A percentile compares a stretch with the other conserved stretches of the same genome.
These are phyloP conservation scores for Rhinoderma darwinii DNA, from an alignment of 2,113 vertebrate species.

Conservation along the genomic window DNA sequence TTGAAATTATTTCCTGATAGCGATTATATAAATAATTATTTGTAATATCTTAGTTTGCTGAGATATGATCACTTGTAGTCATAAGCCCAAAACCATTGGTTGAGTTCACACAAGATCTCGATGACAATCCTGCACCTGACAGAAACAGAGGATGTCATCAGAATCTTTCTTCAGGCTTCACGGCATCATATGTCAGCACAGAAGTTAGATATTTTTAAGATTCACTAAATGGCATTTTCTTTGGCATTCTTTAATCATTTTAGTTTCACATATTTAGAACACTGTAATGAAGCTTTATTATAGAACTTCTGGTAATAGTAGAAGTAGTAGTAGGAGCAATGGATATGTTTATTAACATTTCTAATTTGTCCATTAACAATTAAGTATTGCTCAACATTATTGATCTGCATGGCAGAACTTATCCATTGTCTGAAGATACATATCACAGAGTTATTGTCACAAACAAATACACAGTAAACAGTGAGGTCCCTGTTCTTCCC, in stretches of 20 bases:
- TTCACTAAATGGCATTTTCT: too few relatives aligned
- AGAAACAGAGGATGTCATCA: background rate
- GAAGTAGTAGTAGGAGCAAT: too few relatives aligned
- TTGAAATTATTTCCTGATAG: background rate
- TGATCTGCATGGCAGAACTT: background rate
- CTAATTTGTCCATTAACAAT: background rate
- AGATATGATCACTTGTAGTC: background rate
- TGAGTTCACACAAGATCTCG: background rate
- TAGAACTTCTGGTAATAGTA: too few relatives aligned
- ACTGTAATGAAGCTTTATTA: too few relatives aligned
- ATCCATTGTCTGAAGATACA: background rate
- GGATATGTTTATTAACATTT: background rate
- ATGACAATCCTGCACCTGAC: background rate
- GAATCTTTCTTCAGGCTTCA: background rate
- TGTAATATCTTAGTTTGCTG: background rate
- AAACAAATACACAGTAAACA: too few relatives aligned
- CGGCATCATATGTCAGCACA: background rate
- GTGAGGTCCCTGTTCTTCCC: too few relatives aligned
- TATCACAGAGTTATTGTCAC: too few relatives aligned
- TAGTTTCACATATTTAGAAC: too few relatives aligned
- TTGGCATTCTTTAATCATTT: too few relatives aligned
- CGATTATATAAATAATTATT: background rate
- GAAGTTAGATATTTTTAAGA: too few relatives aligned
- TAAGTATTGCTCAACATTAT: background rate
- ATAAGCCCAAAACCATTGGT: background rate